phyloP scores from a whole-genome alignment of 2,888 invertebrate species.

The Empis stercorea region DNA sequence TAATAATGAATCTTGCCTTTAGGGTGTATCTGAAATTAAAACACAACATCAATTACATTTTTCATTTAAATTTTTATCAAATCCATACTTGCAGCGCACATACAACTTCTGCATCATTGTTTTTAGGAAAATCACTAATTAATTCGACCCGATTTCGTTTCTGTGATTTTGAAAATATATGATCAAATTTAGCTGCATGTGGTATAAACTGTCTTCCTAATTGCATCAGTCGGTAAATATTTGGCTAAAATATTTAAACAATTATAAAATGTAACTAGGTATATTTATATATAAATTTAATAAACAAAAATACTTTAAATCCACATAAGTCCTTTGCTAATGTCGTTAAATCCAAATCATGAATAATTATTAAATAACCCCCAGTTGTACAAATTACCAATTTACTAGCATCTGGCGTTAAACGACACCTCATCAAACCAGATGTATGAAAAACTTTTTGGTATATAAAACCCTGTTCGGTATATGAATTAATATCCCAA shows the following conservation, averaged over 20 bases:
- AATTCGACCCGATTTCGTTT: constrained; percentile 78
- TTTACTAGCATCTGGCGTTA: constrained; percentile 75
- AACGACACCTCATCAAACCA: constrained; percentile 54
- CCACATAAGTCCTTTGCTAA: constrained; percentile 68
- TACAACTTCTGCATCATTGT: constrained; percentile 80
- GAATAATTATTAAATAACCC: constrained; percentile 80
- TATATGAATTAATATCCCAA: constrained; percentile 84
- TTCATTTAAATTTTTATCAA: not conserved
- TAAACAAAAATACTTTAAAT: constrained; percentile 50
- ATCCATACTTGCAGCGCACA: constrained; percentile 60
- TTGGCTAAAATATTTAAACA: constrained; percentile 49
- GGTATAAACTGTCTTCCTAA: constrained; percentile 70
- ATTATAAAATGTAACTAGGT: too few species aligned
- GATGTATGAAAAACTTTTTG: constrained; percentile 78
- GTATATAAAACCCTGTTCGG: constrained; percentile 62
- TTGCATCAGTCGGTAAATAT: constrained; percentile 81
- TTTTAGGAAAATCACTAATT: constrained; percentile 75
- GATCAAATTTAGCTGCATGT: constrained; percentile 65
- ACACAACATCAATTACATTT: not conserved
- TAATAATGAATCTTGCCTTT: constrained; percentile 10
- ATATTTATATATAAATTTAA: not conserved
- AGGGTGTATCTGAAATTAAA: constrained; percentile 24
- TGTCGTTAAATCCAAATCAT: constrained; percentile 70
- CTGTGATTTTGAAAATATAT: constrained; percentile 61
- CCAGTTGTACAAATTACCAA: constrained; percentile 84